These are phyloP conservation scores for Panthera uncia DNA, from an alignment of 2,113 vertebrate species.

Conservation along the genomic window DNA sequence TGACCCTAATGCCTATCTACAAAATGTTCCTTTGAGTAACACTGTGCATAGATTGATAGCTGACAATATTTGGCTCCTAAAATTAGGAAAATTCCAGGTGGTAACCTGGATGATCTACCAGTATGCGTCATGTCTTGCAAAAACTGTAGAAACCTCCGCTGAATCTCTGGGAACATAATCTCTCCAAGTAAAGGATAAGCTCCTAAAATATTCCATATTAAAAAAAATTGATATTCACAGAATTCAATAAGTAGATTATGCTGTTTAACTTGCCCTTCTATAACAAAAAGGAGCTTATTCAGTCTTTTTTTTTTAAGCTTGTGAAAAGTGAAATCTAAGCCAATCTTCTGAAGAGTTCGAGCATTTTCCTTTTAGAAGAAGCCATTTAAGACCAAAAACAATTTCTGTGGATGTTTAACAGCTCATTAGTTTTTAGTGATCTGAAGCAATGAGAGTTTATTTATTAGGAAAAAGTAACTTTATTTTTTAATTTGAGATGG, in stretches of 20 bases:
- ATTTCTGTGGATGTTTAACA: conserved; percentile 56
- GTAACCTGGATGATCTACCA: not conserved
- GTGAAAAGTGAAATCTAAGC: not conserved
- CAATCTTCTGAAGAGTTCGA: conserved; percentile 20
- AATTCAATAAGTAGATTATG: not conserved
- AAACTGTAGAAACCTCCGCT: not conserved
- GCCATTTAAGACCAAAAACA: conserved; percentile 44
- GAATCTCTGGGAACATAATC: conserved; percentile 22
- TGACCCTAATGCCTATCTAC: not conserved
- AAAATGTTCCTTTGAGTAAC: not conserved
- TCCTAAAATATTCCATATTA: not conserved
- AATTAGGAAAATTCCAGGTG: not conserved
- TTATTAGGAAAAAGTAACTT: conserved; percentile 32
- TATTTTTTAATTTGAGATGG: conserved; percentile 14
- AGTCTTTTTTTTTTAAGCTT: not conserved
- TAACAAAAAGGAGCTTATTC: not conserved
- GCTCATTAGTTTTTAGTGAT: conserved; percentile 52
- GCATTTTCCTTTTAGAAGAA: conserved; percentile 46
- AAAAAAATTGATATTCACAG: not conserved
- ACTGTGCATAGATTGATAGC: not conserved
- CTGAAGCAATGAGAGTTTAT: conserved; percentile 31
- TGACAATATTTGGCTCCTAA: not conserved
- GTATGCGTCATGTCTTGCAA: not conserved
- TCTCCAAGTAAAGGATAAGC: not conserved
- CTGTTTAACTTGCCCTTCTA: conserved; percentile 8